These are phyloP conservation scores for Syngnathoides biaculeatus DNA, from an alignment of 2,113 vertebrate genomes.

Conservation along the genomic window DNA sequence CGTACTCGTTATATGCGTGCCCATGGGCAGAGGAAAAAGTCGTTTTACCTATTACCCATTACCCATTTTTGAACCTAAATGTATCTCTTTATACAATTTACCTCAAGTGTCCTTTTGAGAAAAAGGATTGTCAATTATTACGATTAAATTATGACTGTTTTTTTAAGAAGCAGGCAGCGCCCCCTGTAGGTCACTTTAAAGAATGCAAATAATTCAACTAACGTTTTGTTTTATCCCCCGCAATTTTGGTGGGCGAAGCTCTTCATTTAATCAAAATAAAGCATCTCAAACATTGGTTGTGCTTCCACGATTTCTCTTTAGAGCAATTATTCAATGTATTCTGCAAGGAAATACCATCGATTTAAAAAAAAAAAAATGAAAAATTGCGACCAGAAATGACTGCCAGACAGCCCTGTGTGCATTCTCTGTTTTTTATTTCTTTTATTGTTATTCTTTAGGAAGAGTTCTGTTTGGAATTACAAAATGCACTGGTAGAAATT, in stretches of 20 bases:
- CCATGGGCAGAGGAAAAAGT: no score
- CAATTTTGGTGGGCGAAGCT: background rate
- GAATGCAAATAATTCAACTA: background rate
- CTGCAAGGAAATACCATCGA: no score
- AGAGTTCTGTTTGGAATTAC: slow-evolving; percentile 79
- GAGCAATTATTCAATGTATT: no score
- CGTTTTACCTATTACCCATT: no score
- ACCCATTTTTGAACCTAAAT: no score
- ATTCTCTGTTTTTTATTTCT: slow-evolving; percentile 74
- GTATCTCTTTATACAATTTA: no score
- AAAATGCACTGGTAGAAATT: slow-evolving; percentile 80
- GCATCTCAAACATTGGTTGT: background rate
- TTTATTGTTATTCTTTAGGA: slow-evolving; percentile 73
- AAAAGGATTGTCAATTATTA: no score
- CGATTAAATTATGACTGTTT: no score
- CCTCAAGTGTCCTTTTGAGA: no score
- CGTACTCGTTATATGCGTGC: no score
- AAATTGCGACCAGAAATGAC: slow-evolving; percentile 24
- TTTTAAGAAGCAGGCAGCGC: background rate
- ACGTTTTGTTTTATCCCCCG: no score
- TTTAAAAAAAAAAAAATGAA: background rate
- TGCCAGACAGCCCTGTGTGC: slow-evolving; percentile 50
- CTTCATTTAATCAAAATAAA: background rate
- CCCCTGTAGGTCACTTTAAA: background rate
- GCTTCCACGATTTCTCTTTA: no score